These are phyloP conservation scores for Tenebrio molitor DNA, from an alignment of 1,140 invertebrate genomes.

Conservation along the genomic window DNA sequence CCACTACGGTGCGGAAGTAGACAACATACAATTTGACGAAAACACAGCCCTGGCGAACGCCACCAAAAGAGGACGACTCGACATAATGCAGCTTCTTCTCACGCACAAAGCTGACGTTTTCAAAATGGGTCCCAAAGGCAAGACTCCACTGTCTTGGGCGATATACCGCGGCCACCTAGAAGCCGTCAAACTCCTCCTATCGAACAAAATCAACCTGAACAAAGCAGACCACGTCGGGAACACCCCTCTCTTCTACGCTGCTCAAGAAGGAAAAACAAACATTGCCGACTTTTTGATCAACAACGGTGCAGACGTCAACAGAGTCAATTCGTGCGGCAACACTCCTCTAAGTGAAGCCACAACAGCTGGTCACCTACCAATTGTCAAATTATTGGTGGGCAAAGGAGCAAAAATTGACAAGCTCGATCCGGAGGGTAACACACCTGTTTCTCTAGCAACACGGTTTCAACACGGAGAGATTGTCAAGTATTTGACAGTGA, in stretches of 20 bases:
- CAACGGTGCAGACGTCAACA: background rate
- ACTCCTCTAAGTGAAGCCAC: background rate
- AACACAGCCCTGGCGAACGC: background rate
- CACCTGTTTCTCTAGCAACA: conserved; percentile 85
- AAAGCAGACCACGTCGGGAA: background rate
- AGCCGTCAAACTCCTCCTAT: background rate
- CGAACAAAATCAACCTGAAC: background rate
- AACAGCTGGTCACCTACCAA: background rate
- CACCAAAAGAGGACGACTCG: background rate
- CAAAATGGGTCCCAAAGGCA: background rate
- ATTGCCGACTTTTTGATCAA: background rate
- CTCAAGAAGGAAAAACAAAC: background rate
- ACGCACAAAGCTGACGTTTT: background rate
- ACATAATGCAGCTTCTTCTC: background rate
- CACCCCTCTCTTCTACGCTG: background rate
- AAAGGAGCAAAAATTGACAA: conserved; percentile 68
- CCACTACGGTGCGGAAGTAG: background rate
- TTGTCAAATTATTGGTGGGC: background rate
- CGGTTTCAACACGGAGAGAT: conserved; percentile 86
- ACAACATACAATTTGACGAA: background rate
- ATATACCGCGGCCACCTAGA: background rate
- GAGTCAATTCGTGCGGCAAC: background rate
- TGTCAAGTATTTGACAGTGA: conserved; percentile 80
- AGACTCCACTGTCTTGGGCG: background rate
- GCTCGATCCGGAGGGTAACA: conserved; percentile 80